Base-by-base conservation (phyloP, 2,113 vertebrate genomes). In the Barbus barbus region DNA sequence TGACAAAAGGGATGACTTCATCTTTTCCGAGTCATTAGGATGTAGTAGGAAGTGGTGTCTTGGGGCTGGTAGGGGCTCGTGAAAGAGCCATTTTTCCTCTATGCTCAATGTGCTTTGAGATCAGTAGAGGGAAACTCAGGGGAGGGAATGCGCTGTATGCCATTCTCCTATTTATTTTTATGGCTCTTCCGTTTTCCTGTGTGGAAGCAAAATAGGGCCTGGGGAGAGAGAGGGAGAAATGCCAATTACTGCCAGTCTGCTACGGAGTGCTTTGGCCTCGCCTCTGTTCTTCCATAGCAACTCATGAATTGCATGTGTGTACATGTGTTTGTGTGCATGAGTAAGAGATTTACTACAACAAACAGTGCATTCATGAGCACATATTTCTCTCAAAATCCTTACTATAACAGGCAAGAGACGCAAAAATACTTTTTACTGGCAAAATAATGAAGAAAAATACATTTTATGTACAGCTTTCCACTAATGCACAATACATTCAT, bases 121-220 rank as follows among this genome's bases (percentile, higher is more conserved):
- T 56, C 71, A 76, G 72, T 33, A 51, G 63, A 36, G 26, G 24
- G 46, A 71, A 53, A 51, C 33, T 24, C 24, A 69, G 41, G 41
- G 84, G 63, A 83, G 33, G 36, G 82, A 83, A 83, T 28, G 72
- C 18, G 20, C 63, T 58, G 22, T 78, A 63, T 56, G 63, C 82
- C 46, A 56, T 78, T 76, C 83, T 67, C 11, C 75, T 46, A 78
- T 88, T 86, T 86, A 84, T 31, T 86, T 86, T 84, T 78, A 84
- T 72, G 46, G 44, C 78, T 74, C 73, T 82, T 88, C 77, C 71
- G 41, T 84, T 76, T 51, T 20, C 31, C 67, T 79, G 82, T 72
- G 31, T 31, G 65, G 82, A 24, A 78, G 87, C 78, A 82, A 75
- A 84, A 84, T 46, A 78, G 73, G 38, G 53, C 56, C 72, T 46